Base-by-base conservation (phyloP, 2,113 vertebrate genomes). In the Nibea albiflora region DNA sequence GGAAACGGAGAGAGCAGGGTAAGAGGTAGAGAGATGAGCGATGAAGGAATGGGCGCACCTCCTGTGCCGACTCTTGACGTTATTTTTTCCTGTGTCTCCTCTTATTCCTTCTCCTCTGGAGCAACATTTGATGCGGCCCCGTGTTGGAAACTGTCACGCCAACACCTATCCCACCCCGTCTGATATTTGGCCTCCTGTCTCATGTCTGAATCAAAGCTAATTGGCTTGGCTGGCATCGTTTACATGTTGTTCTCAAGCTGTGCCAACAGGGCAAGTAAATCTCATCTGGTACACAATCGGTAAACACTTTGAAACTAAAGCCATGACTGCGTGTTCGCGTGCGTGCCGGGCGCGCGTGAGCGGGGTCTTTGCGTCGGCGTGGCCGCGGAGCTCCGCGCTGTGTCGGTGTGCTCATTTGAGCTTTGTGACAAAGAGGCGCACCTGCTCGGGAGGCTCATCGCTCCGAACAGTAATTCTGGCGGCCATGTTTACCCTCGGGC, bases 121-220 rank as follows among this genome's bases (percentile, higher is more conserved):
- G 28, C 57, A 54, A 12, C 26, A 50, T 76, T 63, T 60, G 35
- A 79, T 52, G 24, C 49, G 4, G n/a, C n/a, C 56, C 76, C 14
- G 4, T 52, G 54, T 58, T 82, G 46, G 35, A 79, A 78, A 69
- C 17, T 22, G 71, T 73, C 61, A 54, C 35, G 9, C 35, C 7
- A 39, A 39, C 35, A 39, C 35, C 35, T 39, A 39, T 81, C 76
- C 53, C 57, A 81, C 78, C 73, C 73, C 44, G 71, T 81, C 65
- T 87, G 84, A 78, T 85, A 88, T 74, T 44, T 87, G 84, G 77
- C 77, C 67, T 77, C 68, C 66, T 19, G 70, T 84, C 83, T 91
- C 89, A 80, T 83, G 81, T 92, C 88, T 76, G 86, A 83, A 91
- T 91, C 85, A 90, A 89, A 90, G 87, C 85, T 90, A 90, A 92